Evolutionary conservation across 2,797 vertebrate species (phyloP), one percentile per base, ranked within the genome.

Genomic region (Lepus townsendii): DNA sequence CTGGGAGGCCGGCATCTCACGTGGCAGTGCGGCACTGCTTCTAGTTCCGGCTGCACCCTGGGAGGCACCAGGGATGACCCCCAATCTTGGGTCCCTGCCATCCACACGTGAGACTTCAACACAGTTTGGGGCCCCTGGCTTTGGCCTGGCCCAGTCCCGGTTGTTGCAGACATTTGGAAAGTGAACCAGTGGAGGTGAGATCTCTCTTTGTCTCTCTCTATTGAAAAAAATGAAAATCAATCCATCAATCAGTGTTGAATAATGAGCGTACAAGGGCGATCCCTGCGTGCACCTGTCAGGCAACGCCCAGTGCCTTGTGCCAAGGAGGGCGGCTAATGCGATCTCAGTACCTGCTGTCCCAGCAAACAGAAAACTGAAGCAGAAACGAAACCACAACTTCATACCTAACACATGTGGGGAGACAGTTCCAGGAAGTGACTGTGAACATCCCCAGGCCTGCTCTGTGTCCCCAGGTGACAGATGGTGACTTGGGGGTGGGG

Each of bases 311-410:
- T 6, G 12, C 4, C 78, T 68, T 47, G 52, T 75, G 16, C 47
- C 69, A 35, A 63, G 60, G 50, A 69, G 13, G 14, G 7, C 16
- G 65, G 76, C 90, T 89, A 52, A 88, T 47, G 77, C n/a, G 35
- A 79, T 75, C 60, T 82, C 68, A 50, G 47, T 42, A 83, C 7
- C 0, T 20, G 76, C 52, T 30, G 20, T 60, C 84, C 90, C 27
- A 19, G 54, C 76, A 82, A 94, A 47, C 69, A 88, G 83, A 82
- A 95, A 73, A 54, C 35, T 54, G 50, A 92, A 87, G 65, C 82
- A 83, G 94, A 57, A 96, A 86, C 63, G 83, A 86, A 90, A 54
- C 42, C 35, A 42, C 2, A 8, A 38, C 95, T 95, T 96, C 96
- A 94, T 92, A 78, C 68, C 85, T 96, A 93, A 76, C 1, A 3